Percentiles rank a stretch among this genome's conserved stretches.
These are phyloP conservation scores for Siniperca chuatsi DNA, from an alignment of 2,113 vertebrate species.

Conservation along the genomic window DNA sequence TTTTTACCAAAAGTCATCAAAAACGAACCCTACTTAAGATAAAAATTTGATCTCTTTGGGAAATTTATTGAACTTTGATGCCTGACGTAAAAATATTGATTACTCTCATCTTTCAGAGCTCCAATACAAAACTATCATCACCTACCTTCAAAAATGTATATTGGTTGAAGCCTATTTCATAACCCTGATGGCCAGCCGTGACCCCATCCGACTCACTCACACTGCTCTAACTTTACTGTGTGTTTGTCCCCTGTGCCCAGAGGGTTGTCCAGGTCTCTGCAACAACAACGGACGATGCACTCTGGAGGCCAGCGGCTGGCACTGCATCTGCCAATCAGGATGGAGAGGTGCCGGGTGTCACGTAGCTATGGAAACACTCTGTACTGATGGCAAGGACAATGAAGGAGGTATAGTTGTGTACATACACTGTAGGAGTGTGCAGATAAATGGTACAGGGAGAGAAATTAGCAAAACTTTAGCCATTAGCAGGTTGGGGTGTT, in stretches of 20 bases:
- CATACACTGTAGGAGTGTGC: conserved; percentile 5
- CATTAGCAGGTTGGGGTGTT: neutral
- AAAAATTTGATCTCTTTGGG: neutral
- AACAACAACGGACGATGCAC: conserved; percentile 98
- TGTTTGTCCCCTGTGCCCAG: conserved; percentile 81
- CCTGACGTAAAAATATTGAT: neutral
- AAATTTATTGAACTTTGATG: neutral
- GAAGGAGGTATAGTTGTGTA: conserved; percentile 90
- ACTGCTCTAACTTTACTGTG: conserved; percentile 32
- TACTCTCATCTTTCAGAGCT: conserved; percentile 30
- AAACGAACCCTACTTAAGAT: neutral
- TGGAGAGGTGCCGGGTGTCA: conserved; percentile 97
- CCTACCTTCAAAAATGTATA: conserved; percentile 44
- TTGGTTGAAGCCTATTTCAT: conserved; percentile 67
- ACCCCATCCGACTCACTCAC: neutral
- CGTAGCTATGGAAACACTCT: conserved; percentile 98
- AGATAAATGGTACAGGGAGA: neutral
- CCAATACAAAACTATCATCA: conserved; percentile 41
- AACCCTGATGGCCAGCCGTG: conserved; percentile 32
- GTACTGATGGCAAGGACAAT: conserved; percentile 97
- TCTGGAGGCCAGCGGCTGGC: conserved; percentile 97
- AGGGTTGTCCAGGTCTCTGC: conserved; percentile 98
- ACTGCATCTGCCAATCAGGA: conserved; percentile 97
- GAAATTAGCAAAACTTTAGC: neutral
- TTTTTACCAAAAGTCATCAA: neutral